Percentiles rank a stretch among this genome's conserved stretches.
phyloP scores from a whole-genome alignment of 2,888 invertebrate species.

The Hypolimnas misippus region DNA sequence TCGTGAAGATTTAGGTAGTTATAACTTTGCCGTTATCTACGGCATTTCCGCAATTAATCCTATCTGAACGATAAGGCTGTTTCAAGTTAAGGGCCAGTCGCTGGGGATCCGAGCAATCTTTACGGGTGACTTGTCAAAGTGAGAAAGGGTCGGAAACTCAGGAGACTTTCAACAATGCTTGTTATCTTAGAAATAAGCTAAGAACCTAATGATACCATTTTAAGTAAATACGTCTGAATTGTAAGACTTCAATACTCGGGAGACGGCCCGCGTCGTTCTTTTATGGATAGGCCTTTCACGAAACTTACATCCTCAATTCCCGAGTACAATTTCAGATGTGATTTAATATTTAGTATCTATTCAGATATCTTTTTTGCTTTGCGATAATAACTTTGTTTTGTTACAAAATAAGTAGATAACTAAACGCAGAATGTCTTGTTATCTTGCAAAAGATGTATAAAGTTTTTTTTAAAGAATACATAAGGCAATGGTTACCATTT shows the following conservation, averaged over 20 bases:
- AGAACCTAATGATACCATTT: conserved; percentile 81
- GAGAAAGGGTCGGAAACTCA: conserved; percentile 80
- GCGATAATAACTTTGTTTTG: conserved; percentile 12
- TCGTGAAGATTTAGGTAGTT: conserved; percentile 62
- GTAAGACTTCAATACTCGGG: conserved; percentile 36
- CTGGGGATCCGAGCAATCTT: conserved; percentile 83
- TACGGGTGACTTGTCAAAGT: conserved; percentile 83
- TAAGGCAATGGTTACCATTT: neutral
- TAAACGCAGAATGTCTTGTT: too few species aligned
- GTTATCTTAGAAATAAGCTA: conserved; percentile 81
- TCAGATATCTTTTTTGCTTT: conserved; percentile 36
- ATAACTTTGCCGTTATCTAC: conserved; percentile 76
- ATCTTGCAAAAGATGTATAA: too few species aligned
- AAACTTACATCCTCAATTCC: conserved; percentile 20
- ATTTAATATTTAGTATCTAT: conserved; percentile 32
- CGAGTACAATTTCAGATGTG: conserved; percentile 12
- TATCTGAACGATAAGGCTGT: conserved; percentile 78
- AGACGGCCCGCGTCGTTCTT: conserved; percentile 27
- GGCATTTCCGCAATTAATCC: conserved; percentile 83
- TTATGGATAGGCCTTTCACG: conserved; percentile 23
- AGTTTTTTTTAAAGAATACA: too few species aligned
- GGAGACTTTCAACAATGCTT: conserved; percentile 84
- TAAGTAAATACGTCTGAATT: conserved; percentile 66
- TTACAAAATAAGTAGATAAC: neutral
- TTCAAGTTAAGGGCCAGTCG: conserved; percentile 79